phyloP scores from a whole-genome alignment of 2,113 vertebrate genomes.

The Calyptomena viridis region DNA sequence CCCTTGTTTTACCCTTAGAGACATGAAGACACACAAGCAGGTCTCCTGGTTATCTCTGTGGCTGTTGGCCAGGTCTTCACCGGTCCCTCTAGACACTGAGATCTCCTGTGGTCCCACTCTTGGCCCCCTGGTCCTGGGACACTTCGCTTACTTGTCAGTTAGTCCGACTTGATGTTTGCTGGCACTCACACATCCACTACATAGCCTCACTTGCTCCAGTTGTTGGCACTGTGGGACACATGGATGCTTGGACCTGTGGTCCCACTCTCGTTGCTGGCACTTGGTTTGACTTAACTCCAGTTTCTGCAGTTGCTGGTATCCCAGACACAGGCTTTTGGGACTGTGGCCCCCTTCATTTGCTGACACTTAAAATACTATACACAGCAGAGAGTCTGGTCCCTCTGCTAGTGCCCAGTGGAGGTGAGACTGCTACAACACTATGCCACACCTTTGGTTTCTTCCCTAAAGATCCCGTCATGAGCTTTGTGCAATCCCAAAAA shows the following conservation, averaged over 20 bases:
- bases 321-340: background rate
- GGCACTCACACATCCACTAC: background rate
- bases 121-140: background rate
- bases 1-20: background rate
- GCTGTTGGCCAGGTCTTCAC: background rate
- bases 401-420: background rate
- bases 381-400: background rate
- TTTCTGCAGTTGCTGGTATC: background rate
- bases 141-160: fast-evolving
- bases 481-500: background rate
- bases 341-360: background rate
- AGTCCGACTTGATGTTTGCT: background rate
- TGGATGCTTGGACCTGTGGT: background rate
- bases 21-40: too few species aligned
- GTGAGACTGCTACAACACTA: background rate
- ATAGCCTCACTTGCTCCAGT: background rate
- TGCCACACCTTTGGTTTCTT: background rate
- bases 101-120: background rate
- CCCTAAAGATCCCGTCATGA: background rate
- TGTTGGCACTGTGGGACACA: background rate
- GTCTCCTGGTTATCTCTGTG: background rate
- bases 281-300: background rate
- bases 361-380: background rate
- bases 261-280: background rate
- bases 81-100: background rate